Conservation (phyloP, 1,140 invertebrate genomes). For the Hirudo medicinalis region DNA sequence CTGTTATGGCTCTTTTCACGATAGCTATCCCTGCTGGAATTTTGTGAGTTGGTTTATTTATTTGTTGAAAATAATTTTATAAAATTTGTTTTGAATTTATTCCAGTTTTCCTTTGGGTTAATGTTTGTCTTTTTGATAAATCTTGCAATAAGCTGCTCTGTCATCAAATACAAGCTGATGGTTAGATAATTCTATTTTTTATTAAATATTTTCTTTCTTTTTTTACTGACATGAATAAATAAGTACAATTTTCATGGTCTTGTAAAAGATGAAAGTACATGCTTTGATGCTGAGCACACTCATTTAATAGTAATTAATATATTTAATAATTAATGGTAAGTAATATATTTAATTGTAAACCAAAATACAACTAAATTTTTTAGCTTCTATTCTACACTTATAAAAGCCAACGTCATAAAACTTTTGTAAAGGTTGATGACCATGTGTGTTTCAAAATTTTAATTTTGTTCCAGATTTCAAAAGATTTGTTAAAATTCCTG, state of each 20-base stretch:
- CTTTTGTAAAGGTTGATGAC: background rate
- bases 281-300: background rate
- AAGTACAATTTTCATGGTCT: background rate
- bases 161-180: constrained; percentile 2
- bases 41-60: background rate
- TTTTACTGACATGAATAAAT: too few species aligned
- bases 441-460: background rate
- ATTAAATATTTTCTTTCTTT: background rate
- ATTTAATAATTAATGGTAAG: constrained; percentile 1
- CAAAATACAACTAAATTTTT: background rate
- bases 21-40: background rate
- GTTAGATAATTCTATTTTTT: background rate
- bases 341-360: background rate
- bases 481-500: constrained; percentile 5
- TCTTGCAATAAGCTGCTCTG: background rate
- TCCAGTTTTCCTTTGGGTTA: background rate
- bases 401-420: too few species aligned
- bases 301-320: background rate
- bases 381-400: background rate
- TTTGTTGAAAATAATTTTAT: background rate
- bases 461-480: background rate
- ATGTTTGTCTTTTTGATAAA: constrained; percentile 4
- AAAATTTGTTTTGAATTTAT: background rate
- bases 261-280: background rate
- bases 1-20: background rate